These are phyloP conservation scores for Agrotis segetum DNA, from an alignment of 2,888 invertebrate species.

Conservation along the genomic window DNA sequence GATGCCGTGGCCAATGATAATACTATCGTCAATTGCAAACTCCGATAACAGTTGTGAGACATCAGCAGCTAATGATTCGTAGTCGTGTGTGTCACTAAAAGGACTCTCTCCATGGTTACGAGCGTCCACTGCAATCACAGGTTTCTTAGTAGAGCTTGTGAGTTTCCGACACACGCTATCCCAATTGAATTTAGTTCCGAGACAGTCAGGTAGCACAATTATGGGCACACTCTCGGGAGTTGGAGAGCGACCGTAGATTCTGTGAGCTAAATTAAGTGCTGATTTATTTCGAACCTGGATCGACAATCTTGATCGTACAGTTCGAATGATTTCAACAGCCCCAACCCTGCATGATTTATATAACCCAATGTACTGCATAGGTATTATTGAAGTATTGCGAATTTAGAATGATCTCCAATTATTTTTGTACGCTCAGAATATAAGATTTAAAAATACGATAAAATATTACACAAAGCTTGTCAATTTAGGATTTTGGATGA, in stretches of 20 bases:
- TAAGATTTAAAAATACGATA: neutral
- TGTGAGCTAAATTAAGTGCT: constrained; percentile 35
- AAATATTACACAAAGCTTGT: neutral
- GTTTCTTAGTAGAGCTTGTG: constrained; percentile 90
- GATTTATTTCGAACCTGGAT: constrained; percentile 15
- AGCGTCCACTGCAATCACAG: constrained; percentile 95
- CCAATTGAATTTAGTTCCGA: constrained; percentile 98
- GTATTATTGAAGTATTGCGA: neutral
- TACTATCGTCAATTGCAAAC: constrained; percentile 75
- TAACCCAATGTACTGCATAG: constrained; percentile 7
- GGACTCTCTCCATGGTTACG: constrained; percentile 98
- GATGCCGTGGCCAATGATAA: constrained; percentile 97
- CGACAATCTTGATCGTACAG: neutral
- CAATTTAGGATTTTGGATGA: constrained; percentile 5
- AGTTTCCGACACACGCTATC: constrained; percentile 93
- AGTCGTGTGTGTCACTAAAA: constrained; percentile 85
- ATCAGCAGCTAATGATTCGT: constrained; percentile 49
- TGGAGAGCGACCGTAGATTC: constrained; percentile 52
- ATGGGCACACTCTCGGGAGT: constrained; percentile 39
- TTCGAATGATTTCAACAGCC: constrained; percentile 4
- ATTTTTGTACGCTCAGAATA: neutral
- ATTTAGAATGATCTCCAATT: neutral
- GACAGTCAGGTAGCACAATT: constrained; percentile 96
- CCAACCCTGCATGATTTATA: constrained; percentile 13
- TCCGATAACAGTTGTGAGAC: constrained; percentile 31